Evolutionary conservation across 2,888 invertebrate species (phyloP).

Genomic region (Asteroscopus sphinx): DNA sequence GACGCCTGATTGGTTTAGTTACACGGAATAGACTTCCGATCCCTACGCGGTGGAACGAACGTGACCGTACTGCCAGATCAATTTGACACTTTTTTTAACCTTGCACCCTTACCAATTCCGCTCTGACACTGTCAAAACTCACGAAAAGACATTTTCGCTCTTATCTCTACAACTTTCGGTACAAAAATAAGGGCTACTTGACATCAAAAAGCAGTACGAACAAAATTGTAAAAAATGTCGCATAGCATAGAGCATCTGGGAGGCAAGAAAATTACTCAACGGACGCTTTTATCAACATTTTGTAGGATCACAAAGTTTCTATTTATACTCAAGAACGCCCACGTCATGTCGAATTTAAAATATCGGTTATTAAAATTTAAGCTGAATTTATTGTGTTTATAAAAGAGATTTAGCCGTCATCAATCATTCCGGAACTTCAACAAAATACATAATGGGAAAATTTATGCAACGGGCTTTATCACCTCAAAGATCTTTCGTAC

Average conservation of each 20-base stretch:
- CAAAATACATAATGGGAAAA: constrained; percentile 69
- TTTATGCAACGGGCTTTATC: constrained; percentile 67
- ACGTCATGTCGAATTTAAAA: constrained; percentile 44
- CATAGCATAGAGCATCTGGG: constrained; percentile 20
- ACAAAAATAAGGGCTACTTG: not conserved
- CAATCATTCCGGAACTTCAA: constrained; percentile 70
- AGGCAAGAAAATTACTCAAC: constrained; percentile 29
- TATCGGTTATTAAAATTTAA: constrained; percentile 45
- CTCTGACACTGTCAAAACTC: constrained; percentile 18
- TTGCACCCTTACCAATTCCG: constrained; percentile 49
- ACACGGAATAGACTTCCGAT: constrained; percentile 80
- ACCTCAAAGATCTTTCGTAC: constrained; percentile 64
- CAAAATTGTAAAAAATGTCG: constrained; percentile 33
- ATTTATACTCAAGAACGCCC: constrained; percentile 32
- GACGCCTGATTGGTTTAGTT: constrained; percentile 85
- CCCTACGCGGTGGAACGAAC: constrained; percentile 70
- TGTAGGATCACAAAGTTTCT: constrained; percentile 23
- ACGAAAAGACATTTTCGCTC: constrained; percentile 26
- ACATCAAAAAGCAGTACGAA: not conserved
- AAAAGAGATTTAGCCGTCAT: constrained; percentile 63
- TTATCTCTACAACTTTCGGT: constrained; percentile 13
- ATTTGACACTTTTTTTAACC: constrained; percentile 76
- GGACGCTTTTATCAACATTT: constrained; percentile 24
- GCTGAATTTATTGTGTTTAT: constrained; percentile 56
- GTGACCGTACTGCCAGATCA: constrained; percentile 78